Evolutionary conservation across 23 tunicate species (phyloP).

Genomic region (Ciona savignyi): DNA sequence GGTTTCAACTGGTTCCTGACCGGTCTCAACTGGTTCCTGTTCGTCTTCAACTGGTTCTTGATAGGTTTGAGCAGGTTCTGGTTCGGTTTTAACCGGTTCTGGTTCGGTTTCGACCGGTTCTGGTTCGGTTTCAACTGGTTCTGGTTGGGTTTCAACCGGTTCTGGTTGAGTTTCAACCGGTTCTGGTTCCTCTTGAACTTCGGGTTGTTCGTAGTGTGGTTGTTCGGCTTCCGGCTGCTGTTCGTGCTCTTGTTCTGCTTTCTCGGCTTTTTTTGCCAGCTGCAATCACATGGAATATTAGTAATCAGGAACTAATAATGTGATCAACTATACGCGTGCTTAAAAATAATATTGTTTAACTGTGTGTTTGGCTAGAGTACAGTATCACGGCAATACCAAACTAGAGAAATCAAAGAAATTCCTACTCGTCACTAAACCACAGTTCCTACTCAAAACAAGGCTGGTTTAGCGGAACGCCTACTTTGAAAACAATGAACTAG

Average conservation of each 20-base stretch:
- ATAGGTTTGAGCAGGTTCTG: not conserved
- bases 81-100: not conserved
- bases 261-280: not conserved
- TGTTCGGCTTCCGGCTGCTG: not conserved
- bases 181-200: not conserved
- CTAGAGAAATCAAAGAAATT: no score
- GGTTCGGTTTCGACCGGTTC: not conserved
- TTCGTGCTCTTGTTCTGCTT: not conserved
- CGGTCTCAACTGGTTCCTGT: not conserved
- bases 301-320: no score
- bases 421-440: no score
- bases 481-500: no score
- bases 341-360: no score
- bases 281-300: no score
- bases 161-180: slow-evolving; percentile 4
- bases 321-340: no score
- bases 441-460: no score
- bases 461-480: no score
- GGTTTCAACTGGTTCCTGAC: not conserved
- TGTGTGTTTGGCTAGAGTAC: no score
- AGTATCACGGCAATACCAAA: no score
- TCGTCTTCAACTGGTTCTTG: not conserved
- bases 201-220: slow-evolving; percentile 1
- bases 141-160: not conserved
- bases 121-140: not conserved